Conservation (phyloP, 2,113 vertebrate species). For the Ploceus nigricollis region DNA sequence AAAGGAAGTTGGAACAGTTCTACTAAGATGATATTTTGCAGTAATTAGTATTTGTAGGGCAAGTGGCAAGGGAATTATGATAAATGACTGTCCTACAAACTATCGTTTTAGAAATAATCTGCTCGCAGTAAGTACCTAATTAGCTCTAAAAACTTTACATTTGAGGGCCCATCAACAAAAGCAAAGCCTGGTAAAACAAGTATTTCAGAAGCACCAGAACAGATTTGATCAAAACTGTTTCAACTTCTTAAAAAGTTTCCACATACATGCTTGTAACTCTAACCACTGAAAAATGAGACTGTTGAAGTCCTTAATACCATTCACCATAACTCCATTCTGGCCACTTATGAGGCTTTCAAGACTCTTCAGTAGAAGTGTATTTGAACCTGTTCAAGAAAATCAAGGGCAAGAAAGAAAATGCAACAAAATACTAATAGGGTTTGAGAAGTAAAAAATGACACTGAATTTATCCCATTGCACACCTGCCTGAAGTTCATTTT, state of each 20-base stretch:
- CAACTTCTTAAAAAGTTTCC: background rate
- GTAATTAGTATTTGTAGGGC: background rate
- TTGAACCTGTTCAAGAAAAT: background rate
- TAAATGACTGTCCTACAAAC: background rate
- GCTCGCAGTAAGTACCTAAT: background rate
- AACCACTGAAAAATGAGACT: background rate
- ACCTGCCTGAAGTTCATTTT: background rate
- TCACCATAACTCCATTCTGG: background rate
- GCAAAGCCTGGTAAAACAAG: background rate
- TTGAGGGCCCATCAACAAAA: background rate
- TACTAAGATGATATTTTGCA: background rate
- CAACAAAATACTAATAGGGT: background rate
- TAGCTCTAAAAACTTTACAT: background rate
- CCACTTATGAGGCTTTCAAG: background rate
- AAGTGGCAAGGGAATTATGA: background rate
- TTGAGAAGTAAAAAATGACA: background rate
- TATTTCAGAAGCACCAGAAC: background rate
- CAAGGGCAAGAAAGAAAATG: background rate
- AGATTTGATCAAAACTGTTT: background rate
- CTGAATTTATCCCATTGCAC: background rate
- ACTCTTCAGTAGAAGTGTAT: background rate
- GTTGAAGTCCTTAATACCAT: background rate
- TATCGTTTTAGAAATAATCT: background rate
- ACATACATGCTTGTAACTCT: background rate
- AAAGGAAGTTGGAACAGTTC: background rate